These are phyloP conservation scores for Indicator maculatus DNA, from an alignment of 2,113 vertebrate species.

Conservation along the genomic window DNA sequence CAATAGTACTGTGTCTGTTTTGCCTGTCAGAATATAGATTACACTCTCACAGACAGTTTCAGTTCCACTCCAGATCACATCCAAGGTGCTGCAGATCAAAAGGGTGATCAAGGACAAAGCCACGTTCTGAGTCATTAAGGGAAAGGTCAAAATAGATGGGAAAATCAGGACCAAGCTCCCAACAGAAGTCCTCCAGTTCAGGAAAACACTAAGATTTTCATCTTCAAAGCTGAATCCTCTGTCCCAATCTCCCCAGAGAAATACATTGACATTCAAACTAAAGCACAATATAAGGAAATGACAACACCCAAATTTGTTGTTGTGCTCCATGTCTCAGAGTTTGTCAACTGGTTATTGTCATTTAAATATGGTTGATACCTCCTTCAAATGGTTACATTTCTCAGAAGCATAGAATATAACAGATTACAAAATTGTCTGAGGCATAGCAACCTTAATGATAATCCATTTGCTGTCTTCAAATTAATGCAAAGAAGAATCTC, in stretches of 20 bases:
- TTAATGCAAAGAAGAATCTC: neutral
- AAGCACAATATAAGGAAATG: slow-evolving; percentile 6
- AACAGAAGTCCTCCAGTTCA: slow-evolving; percentile 61
- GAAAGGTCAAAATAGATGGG: slow-evolving; percentile 60
- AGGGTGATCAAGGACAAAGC: slow-evolving; percentile 57
- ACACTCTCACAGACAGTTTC: slow-evolving; percentile 68
- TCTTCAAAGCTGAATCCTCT: slow-evolving; percentile 51
- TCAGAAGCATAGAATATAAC: neutral
- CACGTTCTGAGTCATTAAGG: slow-evolving; percentile 42
- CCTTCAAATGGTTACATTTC: neutral
- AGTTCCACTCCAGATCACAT: slow-evolving; percentile 65
- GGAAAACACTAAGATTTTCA: slow-evolving; percentile 66
- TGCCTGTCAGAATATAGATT: slow-evolving; percentile 52
- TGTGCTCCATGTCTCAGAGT: slow-evolving; percentile 60
- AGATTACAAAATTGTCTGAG: slow-evolving; percentile 52
- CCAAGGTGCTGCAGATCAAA: slow-evolving; percentile 64
- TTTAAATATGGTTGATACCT: slow-evolving; percentile 28
- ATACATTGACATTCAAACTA: slow-evolving; percentile 11
- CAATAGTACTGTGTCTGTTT: slow-evolving; percentile 26
- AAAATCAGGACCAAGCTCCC: slow-evolving; percentile 65
- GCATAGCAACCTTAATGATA: neutral
- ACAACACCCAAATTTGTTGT: slow-evolving; percentile 45
- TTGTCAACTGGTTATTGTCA: slow-evolving; percentile 65
- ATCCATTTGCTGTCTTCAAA: neutral
- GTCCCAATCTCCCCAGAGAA: slow-evolving; percentile 63